Evolutionary conservation across 2,888 invertebrate species (phyloP), one percentile per base, ranked within the genome.

Genomic region (Augiades crinisus): DNA sequence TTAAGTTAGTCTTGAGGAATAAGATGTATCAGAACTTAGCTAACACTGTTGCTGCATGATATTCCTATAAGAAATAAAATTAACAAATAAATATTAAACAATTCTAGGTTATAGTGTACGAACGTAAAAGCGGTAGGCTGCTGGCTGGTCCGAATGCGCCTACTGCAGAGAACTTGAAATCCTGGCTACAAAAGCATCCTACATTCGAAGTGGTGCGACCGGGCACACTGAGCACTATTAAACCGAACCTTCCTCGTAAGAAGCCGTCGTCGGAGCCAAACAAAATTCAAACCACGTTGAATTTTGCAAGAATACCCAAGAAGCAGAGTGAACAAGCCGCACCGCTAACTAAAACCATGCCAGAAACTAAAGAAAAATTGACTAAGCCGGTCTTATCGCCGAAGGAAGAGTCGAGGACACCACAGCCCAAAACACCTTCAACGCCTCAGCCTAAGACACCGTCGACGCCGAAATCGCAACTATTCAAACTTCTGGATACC

Each of bases 121-220:
- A 98, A 73, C 91, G 95, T 38, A 93, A 94, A 71, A 93, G 93
- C 22, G 97, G 97, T 2, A 93, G 93, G 63, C 80, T 93, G 68
- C 79, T 95, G 59, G 92, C 93, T 53, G 97, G 96, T 6, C 91
- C 92, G n/a, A 94, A 93, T 71, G 97, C 97, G 30, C 98, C 98
- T 0, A 94, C 94, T 5, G 93, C 94, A 24, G 92, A 92, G 14
- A 95, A 94, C 70, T 88, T 98, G 24, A 94, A 94, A 66, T 90
- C 92, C 16, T 98, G 97, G 97, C 86, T 98, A 6, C 93, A 94
- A 71, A 94, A 94, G 62, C 95, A 98, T 89, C 97, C 97, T 2
- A 95, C 95, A 0, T 98, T 93, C 78, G 96, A 97, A 89, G 95
- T 97, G 0, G 92, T 97, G 3, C 91, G 92, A 55, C 92, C 94